A percentile compares a stretch with the other conserved stretches of the same genome.
phyloP scores from a whole-genome alignment of 2,797 vertebrate species.

The Tapirus indicus region DNA sequence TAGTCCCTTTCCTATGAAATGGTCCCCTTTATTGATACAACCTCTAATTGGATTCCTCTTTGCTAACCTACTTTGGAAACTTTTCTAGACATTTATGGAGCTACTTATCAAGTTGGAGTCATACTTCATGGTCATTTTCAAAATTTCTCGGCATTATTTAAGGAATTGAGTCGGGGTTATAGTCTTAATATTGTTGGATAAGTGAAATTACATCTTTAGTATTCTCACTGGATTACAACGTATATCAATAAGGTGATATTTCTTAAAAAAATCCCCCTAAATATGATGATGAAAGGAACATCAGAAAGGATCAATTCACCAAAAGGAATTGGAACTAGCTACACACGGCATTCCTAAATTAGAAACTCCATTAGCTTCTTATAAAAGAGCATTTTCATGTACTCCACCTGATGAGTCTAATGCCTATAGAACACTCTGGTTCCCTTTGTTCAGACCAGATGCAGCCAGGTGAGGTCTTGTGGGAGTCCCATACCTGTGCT shows the following conservation, averaged over 20 bases:
- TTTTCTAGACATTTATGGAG: not conserved
- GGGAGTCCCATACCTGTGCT: constrained; percentile 92
- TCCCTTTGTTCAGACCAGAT: not conserved
- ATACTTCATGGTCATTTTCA: not conserved
- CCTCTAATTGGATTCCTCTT: not conserved
- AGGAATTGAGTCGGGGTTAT: not conserved
- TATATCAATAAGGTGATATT: not conserved
- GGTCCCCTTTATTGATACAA: not conserved
- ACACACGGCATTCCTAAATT: not conserved
- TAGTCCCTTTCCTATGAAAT: not conserved
- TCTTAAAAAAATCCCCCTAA: not conserved
- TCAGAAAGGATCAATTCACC: not conserved
- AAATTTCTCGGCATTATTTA: not conserved
- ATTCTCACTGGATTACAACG: not conserved
- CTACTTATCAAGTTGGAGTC: not conserved
- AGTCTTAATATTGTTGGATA: not conserved
- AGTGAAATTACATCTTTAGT: not conserved
- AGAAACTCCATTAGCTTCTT: not conserved
- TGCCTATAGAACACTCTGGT: not conserved
- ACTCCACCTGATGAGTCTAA: not conserved
- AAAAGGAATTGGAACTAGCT: not conserved
- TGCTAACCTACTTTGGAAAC: not conserved
- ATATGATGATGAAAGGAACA: not conserved
- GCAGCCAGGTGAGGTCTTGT: fast-evolving
- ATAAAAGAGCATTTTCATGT: not conserved